Evolutionary conservation across 2,797 vertebrate species (phyloP).

Genomic region (Melanogrammus aeglefinus): DNA sequence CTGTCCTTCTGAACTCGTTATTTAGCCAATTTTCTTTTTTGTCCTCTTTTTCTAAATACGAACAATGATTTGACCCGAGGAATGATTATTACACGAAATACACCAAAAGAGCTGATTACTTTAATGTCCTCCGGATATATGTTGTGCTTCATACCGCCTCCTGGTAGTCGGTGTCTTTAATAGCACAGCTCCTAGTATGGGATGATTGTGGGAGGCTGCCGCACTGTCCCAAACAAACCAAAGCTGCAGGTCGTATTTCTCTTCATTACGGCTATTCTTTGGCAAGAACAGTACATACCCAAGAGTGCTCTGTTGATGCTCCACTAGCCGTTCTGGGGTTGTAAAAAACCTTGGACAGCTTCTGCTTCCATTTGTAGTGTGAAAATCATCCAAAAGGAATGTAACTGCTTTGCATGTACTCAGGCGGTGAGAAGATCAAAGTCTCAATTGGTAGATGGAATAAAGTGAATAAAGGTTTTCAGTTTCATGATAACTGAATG

Average conservation of each 20-base stretch:
- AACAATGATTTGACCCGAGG: not conserved
- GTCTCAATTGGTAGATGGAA: not conserved
- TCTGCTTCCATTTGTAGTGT: not conserved
- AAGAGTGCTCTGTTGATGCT: not conserved
- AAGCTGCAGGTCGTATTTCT: not conserved
- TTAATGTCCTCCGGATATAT: not conserved
- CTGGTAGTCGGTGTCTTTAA: not conserved
- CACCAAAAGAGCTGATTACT: not conserved
- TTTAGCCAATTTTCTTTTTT: not conserved
- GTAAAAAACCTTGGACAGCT: not conserved
- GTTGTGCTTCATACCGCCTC: not conserved
- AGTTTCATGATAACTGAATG: not conserved
- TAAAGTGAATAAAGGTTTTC: not conserved
- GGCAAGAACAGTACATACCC: not conserved
- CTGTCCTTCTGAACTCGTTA: not conserved
- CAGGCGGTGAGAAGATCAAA: not conserved
- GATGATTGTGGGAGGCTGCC: not conserved
- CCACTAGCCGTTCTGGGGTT: not conserved
- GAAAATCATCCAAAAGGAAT: no score
- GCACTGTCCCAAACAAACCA: not conserved
- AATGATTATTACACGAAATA: not conserved
- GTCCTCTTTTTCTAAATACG: not conserved
- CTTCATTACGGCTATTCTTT: not conserved
- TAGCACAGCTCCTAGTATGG: not conserved
- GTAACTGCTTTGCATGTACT: not conserved